A percentile compares a stretch with the other conserved stretches of the same genome.
Conservation (phyloP, 2,113 vertebrate genomes). For the Eubucco bourcierii region DNA sequence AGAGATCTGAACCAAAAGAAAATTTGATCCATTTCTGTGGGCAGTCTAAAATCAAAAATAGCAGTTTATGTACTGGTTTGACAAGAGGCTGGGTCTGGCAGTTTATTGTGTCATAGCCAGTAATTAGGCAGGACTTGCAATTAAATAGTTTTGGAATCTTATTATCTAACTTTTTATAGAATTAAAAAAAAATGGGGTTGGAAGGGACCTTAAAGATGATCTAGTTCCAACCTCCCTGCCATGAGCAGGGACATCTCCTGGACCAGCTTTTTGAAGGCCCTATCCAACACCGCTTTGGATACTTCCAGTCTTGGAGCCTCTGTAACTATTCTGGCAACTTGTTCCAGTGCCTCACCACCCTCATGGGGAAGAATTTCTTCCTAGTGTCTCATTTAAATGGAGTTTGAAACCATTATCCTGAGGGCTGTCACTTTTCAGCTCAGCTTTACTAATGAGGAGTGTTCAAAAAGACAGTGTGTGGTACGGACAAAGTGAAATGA, state of each 20-base stretch:
- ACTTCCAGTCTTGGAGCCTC: no score
- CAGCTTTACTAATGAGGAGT: not conserved
- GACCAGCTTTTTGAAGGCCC: no score
- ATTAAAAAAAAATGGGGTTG: no score
- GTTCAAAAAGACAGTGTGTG: not conserved
- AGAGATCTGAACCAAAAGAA: not conserved
- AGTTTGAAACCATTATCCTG: no score
- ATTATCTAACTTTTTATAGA: not conserved
- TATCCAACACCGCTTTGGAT: no score
- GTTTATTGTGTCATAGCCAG: not conserved
- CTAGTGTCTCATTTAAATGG: no score
- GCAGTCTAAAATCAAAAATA: not conserved
- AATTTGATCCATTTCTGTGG: not conserved
- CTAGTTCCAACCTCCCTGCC: no score
- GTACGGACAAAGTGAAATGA: not conserved
- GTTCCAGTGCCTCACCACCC: no score
- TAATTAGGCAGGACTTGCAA: not conserved
- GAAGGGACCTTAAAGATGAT: no score
- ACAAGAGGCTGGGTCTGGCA: not conserved
- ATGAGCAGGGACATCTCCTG: no score
- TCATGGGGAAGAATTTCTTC: no score
- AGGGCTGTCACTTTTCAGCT: not conserved
- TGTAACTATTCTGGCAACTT: no score
- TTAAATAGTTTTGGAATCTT: not conserved
- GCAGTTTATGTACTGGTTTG: fast-evolving